Evolutionary conservation across 2,113 vertebrate genomes (phyloP).

Genomic region (Haemorhous mexicanus): DNA sequence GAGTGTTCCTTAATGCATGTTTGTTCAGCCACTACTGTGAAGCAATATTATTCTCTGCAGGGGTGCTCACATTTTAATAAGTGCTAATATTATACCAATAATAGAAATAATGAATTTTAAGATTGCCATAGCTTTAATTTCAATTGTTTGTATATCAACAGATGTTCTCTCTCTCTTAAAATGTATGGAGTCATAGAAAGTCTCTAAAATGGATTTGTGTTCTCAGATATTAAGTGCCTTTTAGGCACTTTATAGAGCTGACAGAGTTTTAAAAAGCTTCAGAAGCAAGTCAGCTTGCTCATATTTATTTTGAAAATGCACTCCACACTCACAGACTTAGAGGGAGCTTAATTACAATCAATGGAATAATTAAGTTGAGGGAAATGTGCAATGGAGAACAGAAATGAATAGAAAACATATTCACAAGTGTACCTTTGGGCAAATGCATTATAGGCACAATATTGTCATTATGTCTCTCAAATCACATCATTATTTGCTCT

Average conservation of each 20-base stretch:
- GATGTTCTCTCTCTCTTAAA: neutral
- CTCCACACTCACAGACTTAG: slow-evolving; percentile 41
- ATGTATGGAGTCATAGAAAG: neutral
- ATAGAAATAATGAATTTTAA: neutral
- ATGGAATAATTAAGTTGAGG: slow-evolving; percentile 63
- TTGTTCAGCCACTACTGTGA: neutral
- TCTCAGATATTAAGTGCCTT: neutral
- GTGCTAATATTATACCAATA: neutral
- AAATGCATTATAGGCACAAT: slow-evolving; percentile 62
- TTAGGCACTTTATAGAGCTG: slow-evolving; percentile 4
- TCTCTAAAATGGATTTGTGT: neutral
- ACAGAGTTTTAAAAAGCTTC: slow-evolving; percentile 4
- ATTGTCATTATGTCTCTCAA: slow-evolving; percentile 65
- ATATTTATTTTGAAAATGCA: slow-evolving; percentile 62
- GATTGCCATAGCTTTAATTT: neutral
- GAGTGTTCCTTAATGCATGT: neutral
- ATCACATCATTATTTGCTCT: slow-evolving; percentile 63
- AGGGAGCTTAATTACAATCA: slow-evolving; percentile 68
- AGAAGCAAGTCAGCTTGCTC: slow-evolving; percentile 25
- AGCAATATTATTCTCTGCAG: neutral
- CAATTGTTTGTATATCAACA: neutral
- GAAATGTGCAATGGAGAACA: slow-evolving; percentile 59
- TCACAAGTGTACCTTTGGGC: slow-evolving; percentile 65
- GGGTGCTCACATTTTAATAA: neutral
- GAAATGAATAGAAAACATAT: slow-evolving; percentile 69